Base-by-base conservation (phyloP, 2,797 vertebrate genomes). In the Cottoperca gobio region DNA sequence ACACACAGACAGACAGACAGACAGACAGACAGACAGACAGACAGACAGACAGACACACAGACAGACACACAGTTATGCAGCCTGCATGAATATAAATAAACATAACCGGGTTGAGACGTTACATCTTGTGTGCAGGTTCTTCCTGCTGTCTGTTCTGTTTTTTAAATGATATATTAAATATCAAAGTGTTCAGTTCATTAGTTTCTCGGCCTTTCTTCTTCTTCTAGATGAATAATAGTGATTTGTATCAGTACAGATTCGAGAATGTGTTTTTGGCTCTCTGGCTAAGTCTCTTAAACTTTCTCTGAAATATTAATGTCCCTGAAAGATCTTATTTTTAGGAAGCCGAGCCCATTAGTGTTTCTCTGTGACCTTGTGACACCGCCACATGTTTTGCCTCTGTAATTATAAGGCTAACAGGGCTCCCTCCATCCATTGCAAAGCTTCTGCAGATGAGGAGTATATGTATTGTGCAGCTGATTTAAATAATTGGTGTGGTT, bases 401-500 rank as follows among this genome's bases (percentile, higher is more conserved):
- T 67, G 83, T 88, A 91, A 90, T 92, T 87, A 87, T 74, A 84
- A 89, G 81, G 86, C 81, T 83, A 89, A 86, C 85, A 88, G 80
- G 76, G 79, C 73, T 83, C 73, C 78, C 80, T 76, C 77, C 62
- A 85, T 88, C 77, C 74, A 53, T 94, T 92, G 91, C 86, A 88
- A 90, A 91, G 87, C 89, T 46, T 43, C 68, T 85, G 84, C 76
- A 46, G 60, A 57, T 87, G 87, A 90, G 83, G 86, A 90, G 71
- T 92, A 91, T 92, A 86, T 92, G 91, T 89, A 92, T 91, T 91
- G 90, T 93, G 89, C 79, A 46, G 81, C 88, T 90, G 93, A 91
- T 94, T 94, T 93, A 92, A 94, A 95, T 95, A 95, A 94, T 95
- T 93, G 91, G 89, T 89, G 83, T 89, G 92, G 91, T 95, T 95